These are phyloP conservation scores for Strongylocentrotus purpuratus DNA, from an alignment of 35 echinoderm and acorn worm genomes.

Conservation along the genomic window DNA sequence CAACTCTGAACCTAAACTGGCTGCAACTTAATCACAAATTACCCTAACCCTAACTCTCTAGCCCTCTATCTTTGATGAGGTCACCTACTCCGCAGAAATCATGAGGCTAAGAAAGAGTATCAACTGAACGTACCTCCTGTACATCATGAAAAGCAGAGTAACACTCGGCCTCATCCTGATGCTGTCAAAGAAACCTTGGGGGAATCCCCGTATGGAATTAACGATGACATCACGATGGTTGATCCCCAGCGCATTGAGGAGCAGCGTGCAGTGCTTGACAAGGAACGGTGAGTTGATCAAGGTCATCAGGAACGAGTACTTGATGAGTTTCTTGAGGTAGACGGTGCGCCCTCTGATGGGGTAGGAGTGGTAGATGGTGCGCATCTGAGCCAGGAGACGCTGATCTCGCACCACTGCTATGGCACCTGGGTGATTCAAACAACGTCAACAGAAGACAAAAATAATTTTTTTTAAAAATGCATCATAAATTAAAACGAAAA, in stretches of 20 bases:
- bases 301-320: constrained; percentile 55
- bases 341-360: constrained; percentile 57
- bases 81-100: too few relatives aligned
- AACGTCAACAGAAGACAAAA: neutral
- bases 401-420: constrained; percentile 74
- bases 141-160: constrained; percentile 61
- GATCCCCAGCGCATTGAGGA: constrained; percentile 38
- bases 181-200: constrained; percentile 57
- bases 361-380: constrained; percentile 69
- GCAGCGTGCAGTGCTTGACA: constrained; percentile 30
- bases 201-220: constrained; percentile 56
- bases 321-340: constrained; percentile 79
- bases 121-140: constrained; percentile 39
- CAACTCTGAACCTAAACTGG: too few relatives aligned
- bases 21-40: too few relatives aligned
- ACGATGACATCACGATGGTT: constrained; percentile 68
- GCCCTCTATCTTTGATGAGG: too few relatives aligned
- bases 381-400: constrained; percentile 68
- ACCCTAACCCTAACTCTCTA: too few relatives aligned
- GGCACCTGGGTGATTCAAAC: constrained; percentile 41
- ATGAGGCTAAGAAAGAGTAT: too few relatives aligned
- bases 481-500: too few relatives aligned
- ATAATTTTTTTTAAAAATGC: too few relatives aligned
- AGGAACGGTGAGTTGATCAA: constrained; percentile 54
- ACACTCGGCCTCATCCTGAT: constrained; percentile 73